A percentile compares a stretch with the other conserved stretches of the same genome.
Conservation (phyloP, 2,888 invertebrate species). For the Melanargia galathea region DNA sequence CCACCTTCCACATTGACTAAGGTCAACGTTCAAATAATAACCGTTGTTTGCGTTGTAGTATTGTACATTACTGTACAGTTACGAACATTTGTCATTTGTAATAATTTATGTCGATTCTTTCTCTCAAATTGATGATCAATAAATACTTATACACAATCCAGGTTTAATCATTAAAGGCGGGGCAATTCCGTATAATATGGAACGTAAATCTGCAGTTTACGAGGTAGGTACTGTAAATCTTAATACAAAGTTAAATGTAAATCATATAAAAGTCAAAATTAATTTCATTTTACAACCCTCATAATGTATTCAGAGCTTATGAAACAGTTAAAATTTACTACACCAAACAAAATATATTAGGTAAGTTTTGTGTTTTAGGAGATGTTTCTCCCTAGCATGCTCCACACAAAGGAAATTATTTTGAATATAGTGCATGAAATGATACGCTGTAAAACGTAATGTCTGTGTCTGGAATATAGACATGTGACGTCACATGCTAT, state of each 20-base stretch:
- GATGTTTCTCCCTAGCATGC: too few relatives aligned
- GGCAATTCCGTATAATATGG: neutral
- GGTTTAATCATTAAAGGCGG: neutral
- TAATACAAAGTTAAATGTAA: neutral
- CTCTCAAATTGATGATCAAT: neutral
- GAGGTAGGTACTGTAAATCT: neutral
- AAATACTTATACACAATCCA: neutral
- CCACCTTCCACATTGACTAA: too few relatives aligned
- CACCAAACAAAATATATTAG: too few relatives aligned
- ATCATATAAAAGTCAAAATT: neutral
- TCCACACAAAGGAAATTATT: too few relatives aligned
- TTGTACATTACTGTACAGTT: too few relatives aligned
- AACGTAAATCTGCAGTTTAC: neutral
- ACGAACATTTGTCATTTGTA: neutral
- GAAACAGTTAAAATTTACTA: neutral
- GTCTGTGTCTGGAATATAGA: too few relatives aligned
- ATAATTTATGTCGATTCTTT: neutral
- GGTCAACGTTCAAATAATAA: too few relatives aligned
- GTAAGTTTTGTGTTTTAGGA: too few relatives aligned
- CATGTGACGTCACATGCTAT: too few relatives aligned
- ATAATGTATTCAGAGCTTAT: neutral
- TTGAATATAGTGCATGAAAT: too few relatives aligned
- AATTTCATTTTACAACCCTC: conserved; percentile 2
- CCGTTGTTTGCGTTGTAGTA: too few relatives aligned
- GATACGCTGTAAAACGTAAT: too few relatives aligned